phyloP scores from a whole-genome alignment of 2,113 vertebrate species.

The Xenopus borealis region DNA sequence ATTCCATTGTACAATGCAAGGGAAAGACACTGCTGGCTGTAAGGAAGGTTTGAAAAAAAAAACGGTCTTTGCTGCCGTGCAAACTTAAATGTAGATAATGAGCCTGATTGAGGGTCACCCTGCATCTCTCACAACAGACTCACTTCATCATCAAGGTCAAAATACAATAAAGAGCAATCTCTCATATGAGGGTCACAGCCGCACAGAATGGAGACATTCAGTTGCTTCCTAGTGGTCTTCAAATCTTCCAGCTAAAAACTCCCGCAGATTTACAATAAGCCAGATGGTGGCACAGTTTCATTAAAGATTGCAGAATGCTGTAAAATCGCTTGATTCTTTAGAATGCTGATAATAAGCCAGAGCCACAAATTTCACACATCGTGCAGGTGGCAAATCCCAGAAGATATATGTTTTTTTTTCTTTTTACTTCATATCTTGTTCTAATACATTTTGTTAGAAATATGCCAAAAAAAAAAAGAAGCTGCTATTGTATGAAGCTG shows the following conservation, averaged over 20 bases:
- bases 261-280: not conserved
- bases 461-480: constrained; percentile 10
- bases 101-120: constrained; percentile 8
- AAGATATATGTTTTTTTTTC: constrained; percentile 6
- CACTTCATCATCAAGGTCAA: constrained; percentile 27
- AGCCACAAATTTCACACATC: constrained; percentile 31
- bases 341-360: constrained; percentile 29
- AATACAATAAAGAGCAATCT: constrained; percentile 7
- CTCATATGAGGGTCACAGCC: not conserved
- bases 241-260: not conserved
- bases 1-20: not conserved
- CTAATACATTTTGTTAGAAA: constrained; percentile 35
- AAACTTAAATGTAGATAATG: constrained; percentile 13
- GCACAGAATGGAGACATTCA: not conserved
- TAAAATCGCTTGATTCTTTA: constrained; percentile 12
- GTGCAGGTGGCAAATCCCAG: constrained; percentile 40
- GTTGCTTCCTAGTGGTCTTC: not conserved
- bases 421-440: constrained; percentile 21
- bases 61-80: not conserved
- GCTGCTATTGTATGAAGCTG: not conserved
- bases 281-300: constrained; percentile 37
- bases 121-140: constrained; percentile 12
- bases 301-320: constrained; percentile 6
- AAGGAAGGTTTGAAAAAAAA: not conserved
- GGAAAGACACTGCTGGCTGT: not conserved